Evolutionary conservation across 2,113 vertebrate genomes (phyloP).

Genomic region (Notarius lentiginosus): DNA sequence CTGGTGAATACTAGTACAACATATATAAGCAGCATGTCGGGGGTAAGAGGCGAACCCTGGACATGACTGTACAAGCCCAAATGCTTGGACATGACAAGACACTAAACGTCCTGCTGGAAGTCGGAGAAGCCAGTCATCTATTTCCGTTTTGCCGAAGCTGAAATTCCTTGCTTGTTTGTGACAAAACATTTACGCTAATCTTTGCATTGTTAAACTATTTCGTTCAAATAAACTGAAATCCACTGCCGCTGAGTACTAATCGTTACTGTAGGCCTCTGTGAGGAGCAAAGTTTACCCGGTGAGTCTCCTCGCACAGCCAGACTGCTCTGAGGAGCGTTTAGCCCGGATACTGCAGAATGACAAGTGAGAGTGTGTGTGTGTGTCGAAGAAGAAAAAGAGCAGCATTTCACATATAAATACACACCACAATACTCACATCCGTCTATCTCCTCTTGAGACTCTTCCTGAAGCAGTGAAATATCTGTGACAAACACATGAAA

Average conservation of each 20-base stretch:
- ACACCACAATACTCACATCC: slow-evolving; percentile 77
- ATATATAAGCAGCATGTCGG: no score
- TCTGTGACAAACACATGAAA: slow-evolving; percentile 67
- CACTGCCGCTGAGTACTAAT: neutral
- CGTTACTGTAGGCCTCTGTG: neutral
- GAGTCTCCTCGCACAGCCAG: neutral
- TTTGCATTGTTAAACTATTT: neutral
- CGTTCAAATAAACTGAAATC: no score
- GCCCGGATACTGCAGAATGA: neutral
- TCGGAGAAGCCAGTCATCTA: neutral
- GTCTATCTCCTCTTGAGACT: slow-evolving; percentile 82
- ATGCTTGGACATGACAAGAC: neutral
- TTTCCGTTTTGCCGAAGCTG: neutral
- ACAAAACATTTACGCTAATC: neutral
- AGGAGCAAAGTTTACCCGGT: slow-evolving; percentile 31
- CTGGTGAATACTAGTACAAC: neutral
- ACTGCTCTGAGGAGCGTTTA: neutral
- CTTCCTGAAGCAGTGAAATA: slow-evolving; percentile 83
- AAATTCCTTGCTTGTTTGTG: neutral
- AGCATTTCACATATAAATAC: neutral
- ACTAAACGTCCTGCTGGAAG: neutral
- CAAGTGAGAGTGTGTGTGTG: neutral
- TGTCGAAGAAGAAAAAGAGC: neutral
- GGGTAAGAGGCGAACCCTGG: neutral
- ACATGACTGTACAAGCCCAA: neutral